phyloP scores from a whole-genome alignment of 2,797 vertebrate genomes.

The Ptychadena robeensis region DNA sequence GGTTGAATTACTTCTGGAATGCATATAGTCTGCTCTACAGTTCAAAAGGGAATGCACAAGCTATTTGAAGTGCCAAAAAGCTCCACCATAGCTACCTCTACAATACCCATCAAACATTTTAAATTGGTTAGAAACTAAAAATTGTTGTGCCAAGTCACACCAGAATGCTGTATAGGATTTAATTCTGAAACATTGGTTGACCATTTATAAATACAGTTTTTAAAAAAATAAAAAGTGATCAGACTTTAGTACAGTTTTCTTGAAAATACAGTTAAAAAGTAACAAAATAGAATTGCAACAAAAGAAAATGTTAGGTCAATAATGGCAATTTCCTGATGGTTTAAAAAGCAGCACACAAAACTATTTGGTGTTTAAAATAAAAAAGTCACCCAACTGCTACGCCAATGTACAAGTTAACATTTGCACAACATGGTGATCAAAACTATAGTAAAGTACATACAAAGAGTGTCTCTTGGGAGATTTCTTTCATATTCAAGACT shows the following conservation, averaged over 20 bases:
- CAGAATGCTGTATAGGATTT: constrained; percentile 77
- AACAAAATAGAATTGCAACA: constrained; percentile 34
- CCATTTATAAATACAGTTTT: constrained; percentile 80
- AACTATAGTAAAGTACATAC: not conserved
- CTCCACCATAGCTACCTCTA: too few relatives aligned
- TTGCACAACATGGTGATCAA: not conserved
- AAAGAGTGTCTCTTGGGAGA: constrained; percentile 11
- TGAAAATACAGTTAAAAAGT: constrained; percentile 68
- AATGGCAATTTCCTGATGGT: not conserved
- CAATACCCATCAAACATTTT: not conserved
- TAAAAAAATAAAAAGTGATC: constrained; percentile 73
- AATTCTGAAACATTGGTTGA: constrained; percentile 78
- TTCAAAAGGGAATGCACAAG: too few relatives aligned
- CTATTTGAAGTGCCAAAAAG: too few relatives aligned
- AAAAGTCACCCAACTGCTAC: not conserved
- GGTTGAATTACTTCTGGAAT: too few relatives aligned
- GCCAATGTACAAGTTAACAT: constrained; percentile 25
- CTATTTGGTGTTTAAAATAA: constrained; percentile 22
- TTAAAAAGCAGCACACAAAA: constrained; percentile 44
- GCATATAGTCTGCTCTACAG: too few relatives aligned
- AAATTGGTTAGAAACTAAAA: not conserved
- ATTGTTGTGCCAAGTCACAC: not conserved
- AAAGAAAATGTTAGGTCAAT: constrained; percentile 11
- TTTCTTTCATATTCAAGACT: not conserved
- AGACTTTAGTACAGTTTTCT: constrained; percentile 75